A percentile compares a stretch with the other conserved stretches of the same genome.
phyloP scores from a whole-genome alignment of 2,113 vertebrate genomes.

The Gadus macrocephalus region DNA sequence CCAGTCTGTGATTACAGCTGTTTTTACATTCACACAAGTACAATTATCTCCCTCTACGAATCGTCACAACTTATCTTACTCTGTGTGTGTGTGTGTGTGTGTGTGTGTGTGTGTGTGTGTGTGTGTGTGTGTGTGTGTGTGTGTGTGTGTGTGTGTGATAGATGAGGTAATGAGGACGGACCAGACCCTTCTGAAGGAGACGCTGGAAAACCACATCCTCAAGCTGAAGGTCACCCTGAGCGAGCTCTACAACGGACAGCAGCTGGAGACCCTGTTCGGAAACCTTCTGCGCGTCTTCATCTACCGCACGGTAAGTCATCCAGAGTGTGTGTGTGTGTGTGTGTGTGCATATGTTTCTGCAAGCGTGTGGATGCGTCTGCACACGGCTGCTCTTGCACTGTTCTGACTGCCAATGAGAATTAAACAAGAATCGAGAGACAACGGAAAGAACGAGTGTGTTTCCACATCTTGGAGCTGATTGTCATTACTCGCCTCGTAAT shows the following conservation, averaged over 20 bases:
- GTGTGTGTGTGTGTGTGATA: conserved; percentile 53
- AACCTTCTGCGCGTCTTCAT: conserved; percentile 89
- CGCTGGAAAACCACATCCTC: conserved; percentile 92
- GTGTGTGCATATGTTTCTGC: conserved; percentile 5
- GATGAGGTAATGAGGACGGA: conserved; percentile 82
- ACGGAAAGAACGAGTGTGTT: background rate
- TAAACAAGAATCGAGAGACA: background rate
- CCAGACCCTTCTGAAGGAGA: conserved; percentile 74
- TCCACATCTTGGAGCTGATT: conserved; percentile 18
- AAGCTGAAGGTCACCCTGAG: conserved; percentile 86
- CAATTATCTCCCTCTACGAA: no score
- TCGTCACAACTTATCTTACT: no score
- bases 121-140: no score
- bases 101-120: no score
- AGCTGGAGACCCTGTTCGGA: conserved; percentile 86
- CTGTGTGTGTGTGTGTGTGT: no score
- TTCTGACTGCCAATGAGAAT: background rate
- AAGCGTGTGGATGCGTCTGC: conserved; percentile 6
- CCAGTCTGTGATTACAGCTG: no score
- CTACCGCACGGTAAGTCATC: conserved; percentile 88
- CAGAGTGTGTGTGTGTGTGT: background rate
- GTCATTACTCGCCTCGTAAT: background rate
- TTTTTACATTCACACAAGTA: no score
- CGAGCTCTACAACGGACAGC: conserved; percentile 92
- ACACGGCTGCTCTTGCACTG: background rate